Conservation (phyloP, 1,140 invertebrate genomes). For the Laupala kohalensis region DNA sequence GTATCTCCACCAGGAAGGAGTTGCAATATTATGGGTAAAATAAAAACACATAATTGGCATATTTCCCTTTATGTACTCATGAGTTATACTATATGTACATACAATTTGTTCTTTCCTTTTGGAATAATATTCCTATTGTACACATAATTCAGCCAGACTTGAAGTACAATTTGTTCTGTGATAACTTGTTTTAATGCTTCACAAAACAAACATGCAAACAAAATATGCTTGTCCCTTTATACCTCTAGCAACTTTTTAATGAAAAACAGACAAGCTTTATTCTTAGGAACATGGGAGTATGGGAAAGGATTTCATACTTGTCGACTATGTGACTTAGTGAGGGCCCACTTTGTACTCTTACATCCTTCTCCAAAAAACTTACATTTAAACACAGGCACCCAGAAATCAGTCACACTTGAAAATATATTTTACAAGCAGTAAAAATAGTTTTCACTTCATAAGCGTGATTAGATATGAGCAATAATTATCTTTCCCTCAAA, state of each 20-base stretch:
- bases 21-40: too few relatives aligned
- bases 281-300: not conserved
- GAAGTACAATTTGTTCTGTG: not conserved
- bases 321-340: not conserved
- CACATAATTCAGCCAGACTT: not conserved
- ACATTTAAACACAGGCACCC: not conserved
- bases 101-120: not conserved
- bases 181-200: not conserved
- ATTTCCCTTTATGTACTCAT: not conserved
- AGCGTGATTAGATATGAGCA: not conserved
- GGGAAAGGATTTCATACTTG: not conserved
- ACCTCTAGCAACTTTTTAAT: not conserved
- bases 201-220: not conserved
- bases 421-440: not conserved
- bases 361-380: not conserved
- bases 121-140: not conserved
- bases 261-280: not conserved
- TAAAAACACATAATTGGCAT: not conserved
- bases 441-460: not conserved
- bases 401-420: not conserved
- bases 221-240: not conserved
- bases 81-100: not conserved
- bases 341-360: not conserved
- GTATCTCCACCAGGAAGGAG: too few relatives aligned
- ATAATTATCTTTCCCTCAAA: not conserved